Evolutionary conservation across 2,113 vertebrate species (phyloP).

Genomic region (Petroica traversi): DNA sequence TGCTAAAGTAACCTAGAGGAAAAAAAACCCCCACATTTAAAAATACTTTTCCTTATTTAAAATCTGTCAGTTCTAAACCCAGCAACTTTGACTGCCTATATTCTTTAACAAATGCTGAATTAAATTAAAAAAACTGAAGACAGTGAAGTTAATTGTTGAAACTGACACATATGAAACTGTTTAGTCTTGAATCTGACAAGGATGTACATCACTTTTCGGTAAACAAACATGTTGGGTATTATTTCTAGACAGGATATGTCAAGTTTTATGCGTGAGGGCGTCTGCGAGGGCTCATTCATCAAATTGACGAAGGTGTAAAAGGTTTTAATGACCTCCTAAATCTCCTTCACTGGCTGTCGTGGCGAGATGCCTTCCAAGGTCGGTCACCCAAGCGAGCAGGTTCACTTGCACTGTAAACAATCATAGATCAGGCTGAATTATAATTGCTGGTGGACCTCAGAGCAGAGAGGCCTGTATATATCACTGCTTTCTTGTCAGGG

Average conservation of each 20-base stretch:
- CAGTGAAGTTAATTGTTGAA: not conserved
- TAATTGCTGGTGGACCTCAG: not conserved
- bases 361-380: constrained; percentile 13
- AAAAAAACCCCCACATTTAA: not conserved
- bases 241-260: constrained; percentile 47
- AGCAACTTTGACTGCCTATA: not conserved
- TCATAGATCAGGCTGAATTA: constrained; percentile 36
- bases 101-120: not conserved
- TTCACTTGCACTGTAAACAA: constrained; percentile 46
- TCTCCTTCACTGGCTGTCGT: not conserved
- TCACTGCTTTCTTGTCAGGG: constrained; percentile 6
- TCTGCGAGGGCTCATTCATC: not conserved
- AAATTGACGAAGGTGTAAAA: constrained; percentile 21
- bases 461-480: constrained; percentile 9
- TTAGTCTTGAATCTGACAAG: constrained; percentile 41
- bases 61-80: not conserved
- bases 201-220: constrained; percentile 11
- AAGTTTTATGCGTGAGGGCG: not conserved
- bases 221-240: constrained; percentile 5
- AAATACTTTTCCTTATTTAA: not conserved
- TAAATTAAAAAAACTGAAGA: not conserved
- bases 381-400: constrained; percentile 15
- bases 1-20: not conserved
- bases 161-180: not conserved
- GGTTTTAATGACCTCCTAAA: constrained; percentile 50